Evolutionary conservation across 30 jellyfish, hydroid and myxozoan genomes (phyloP).

Genomic region (Haliclystus octoradiatus): DNA sequence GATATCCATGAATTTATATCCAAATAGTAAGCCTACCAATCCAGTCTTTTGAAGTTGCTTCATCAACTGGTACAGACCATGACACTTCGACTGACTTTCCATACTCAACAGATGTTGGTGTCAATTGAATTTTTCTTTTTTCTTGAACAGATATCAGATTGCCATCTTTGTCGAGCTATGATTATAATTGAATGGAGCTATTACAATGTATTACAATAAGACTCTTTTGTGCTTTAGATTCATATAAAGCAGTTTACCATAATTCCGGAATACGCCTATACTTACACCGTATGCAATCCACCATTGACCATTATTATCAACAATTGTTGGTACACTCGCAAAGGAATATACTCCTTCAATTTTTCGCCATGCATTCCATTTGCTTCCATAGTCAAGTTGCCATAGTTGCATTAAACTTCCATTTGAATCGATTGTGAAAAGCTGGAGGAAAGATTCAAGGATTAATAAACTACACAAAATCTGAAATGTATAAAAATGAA

Average conservation of each 20-base stretch:
- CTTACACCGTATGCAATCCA: slow-evolving; percentile 91
- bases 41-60: slow-evolving; percentile 90
- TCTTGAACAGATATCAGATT: slow-evolving; percentile 53
- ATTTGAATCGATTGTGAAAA: slow-evolving; percentile 41
- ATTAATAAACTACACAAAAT: no score
- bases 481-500: no score
- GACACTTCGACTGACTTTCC: slow-evolving; percentile 35
- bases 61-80: slow-evolving; percentile 91
- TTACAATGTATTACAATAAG: no score
- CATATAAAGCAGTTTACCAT: not conserved
- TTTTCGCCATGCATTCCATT: slow-evolving; percentile 65
- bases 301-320: slow-evolving; percentile 80
- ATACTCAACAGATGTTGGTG: slow-evolving; percentile 36
- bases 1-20: no score
- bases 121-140: slow-evolving; percentile 35
- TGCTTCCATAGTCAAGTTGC: slow-evolving; percentile 68
- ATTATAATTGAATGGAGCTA: no score
- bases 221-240: no score
- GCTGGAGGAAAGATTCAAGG: slow-evolving; percentile 19
- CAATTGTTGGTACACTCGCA: slow-evolving; percentile 54
- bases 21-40: slow-evolving; percentile 45
- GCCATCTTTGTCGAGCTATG: slow-evolving; percentile 23
- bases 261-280: not conserved
- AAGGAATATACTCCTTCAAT: slow-evolving; percentile 41
- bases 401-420: slow-evolving; percentile 71